Evolutionary conservation across 2,797 vertebrate species (phyloP).

Genomic region (Anisognathus igniventris): DNA sequence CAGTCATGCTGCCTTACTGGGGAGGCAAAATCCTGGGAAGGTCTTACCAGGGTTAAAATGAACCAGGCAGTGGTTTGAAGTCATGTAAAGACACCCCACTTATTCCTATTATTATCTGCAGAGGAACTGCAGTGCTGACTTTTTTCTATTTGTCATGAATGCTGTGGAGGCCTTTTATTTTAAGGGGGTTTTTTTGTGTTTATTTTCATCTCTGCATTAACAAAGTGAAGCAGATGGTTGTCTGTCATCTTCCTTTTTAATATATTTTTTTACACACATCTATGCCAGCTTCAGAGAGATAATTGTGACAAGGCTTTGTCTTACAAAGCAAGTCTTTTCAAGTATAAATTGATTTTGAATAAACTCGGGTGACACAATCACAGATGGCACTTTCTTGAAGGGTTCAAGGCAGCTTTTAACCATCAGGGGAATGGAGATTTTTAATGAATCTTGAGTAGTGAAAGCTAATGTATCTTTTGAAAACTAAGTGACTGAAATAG

Average conservation of each 20-base stretch:
- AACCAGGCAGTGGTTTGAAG: background rate
- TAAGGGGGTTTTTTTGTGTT: background rate
- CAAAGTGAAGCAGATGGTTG: background rate
- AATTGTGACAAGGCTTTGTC: background rate
- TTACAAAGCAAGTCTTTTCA: background rate
- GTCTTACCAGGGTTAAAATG: background rate
- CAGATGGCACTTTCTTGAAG: background rate
- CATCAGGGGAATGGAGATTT: background rate
- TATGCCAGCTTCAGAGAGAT: background rate
- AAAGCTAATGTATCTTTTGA: background rate
- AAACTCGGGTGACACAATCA: background rate
- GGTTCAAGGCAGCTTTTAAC: background rate
- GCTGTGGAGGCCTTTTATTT: background rate
- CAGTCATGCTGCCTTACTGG: background rate
- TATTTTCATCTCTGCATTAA: background rate
- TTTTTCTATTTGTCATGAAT: background rate
- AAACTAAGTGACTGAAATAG: background rate
- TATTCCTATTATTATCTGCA: background rate
- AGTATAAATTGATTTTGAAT: background rate
- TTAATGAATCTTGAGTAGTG: background rate
- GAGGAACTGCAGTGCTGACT: background rate
- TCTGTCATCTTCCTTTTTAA: background rate
- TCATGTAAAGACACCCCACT: background rate
- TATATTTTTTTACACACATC: background rate
- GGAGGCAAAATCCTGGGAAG: background rate